These are phyloP conservation scores for Coryphaenoides rupestris DNA, from an alignment of 2,113 vertebrate species.

Conservation along the genomic window DNA sequence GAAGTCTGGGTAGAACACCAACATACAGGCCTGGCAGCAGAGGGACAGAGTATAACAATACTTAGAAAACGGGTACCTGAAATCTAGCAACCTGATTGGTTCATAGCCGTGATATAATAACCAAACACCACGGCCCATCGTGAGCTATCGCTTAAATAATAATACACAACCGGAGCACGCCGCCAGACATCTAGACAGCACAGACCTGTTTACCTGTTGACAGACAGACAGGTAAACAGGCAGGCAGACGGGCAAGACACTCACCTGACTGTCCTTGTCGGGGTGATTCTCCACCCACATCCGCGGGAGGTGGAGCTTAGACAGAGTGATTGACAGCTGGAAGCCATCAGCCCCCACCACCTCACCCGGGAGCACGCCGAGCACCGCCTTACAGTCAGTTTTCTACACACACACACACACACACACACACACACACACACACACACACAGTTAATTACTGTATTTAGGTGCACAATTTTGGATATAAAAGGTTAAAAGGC, in stretches of 20 bases:
- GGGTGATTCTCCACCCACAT: constrained; percentile 89
- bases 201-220: too few species aligned
- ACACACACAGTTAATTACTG: too few species aligned
- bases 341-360: constrained; percentile 72
- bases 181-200: constrained; percentile 42
- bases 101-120: too few species aligned
- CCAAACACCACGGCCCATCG: too few species aligned
- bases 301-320: constrained; percentile 74
- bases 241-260: background rate
- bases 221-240: background rate
- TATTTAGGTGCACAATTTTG: too few species aligned
- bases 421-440: constrained; percentile 15
- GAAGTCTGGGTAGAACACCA: constrained; percentile 85
- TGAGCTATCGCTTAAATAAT: background rate
- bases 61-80: too few species aligned
- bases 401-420: constrained; percentile 53
- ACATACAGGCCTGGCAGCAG: constrained; percentile 80
- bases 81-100: too few species aligned
- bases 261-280: constrained; percentile 80
- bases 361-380: constrained; percentile 73
- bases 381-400: constrained; percentile 80
- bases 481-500: too few species aligned
- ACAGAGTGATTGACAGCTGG: constrained; percentile 71
- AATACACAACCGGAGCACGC: too few species aligned
- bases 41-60: too few species aligned